A percentile compares a stretch with the other conserved stretches of the same genome.
Conservation (phyloP, 2,113 vertebrate species). For the Cisticola juncidis region DNA sequence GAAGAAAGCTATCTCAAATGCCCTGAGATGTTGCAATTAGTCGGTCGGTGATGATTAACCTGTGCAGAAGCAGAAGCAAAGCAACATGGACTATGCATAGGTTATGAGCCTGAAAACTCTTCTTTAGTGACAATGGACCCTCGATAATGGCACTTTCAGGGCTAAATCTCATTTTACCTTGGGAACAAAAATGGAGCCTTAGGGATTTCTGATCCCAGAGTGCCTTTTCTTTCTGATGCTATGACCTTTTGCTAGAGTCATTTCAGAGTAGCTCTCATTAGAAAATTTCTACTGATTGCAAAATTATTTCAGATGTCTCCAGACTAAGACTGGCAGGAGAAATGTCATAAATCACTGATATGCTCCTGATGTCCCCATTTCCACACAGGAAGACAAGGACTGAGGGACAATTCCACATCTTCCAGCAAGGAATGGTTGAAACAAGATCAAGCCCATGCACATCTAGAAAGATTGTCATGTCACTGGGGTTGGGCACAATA, state of each 20-base stretch:
- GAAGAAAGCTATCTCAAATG: background rate
- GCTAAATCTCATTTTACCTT: background rate
- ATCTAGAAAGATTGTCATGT: background rate
- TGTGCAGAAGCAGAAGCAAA: background rate
- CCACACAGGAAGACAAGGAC: background rate
- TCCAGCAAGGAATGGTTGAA: background rate
- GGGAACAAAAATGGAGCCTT: background rate
- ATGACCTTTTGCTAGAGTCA: background rate
- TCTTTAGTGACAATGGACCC: background rate
- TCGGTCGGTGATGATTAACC: background rate
- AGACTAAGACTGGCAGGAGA: background rate
- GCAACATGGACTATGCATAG: background rate
- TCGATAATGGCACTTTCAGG: background rate
- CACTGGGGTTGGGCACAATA: background rate
- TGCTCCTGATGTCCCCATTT: background rate
- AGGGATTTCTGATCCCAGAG: background rate
- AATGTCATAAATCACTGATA: background rate
- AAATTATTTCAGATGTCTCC: background rate
- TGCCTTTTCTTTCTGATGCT: background rate
- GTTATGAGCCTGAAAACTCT: background rate
- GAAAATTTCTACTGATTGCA: background rate
- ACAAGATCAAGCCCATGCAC: background rate
- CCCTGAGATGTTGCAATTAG: background rate
- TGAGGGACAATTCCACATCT: background rate
- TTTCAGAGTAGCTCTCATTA: background rate